These are phyloP conservation scores for Chondrilla cf. caribensis DNA, from an alignment of 37 sponge, comb jelly and placozoan genomes.

Conservation along the genomic window DNA sequence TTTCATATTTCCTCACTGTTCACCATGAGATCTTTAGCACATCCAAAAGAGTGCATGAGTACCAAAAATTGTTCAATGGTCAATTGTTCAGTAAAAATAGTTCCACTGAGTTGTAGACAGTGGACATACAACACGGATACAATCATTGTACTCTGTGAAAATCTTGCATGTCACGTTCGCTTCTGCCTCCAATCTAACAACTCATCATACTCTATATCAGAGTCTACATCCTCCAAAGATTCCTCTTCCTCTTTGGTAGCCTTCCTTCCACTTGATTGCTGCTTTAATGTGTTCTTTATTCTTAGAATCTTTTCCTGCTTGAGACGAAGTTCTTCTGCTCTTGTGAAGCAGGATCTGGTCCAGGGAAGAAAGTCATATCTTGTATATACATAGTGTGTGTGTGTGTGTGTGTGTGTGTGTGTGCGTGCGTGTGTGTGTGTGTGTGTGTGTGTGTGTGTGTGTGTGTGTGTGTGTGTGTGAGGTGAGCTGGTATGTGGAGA, in stretches of 20 bases:
- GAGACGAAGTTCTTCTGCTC: slow-evolving; percentile 54
- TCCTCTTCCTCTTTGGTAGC: slow-evolving; percentile 7
- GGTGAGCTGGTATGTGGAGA: not conserved
- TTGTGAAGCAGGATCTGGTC: slow-evolving; percentile 48
- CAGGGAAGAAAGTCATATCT: not conserved
- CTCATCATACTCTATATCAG: slow-evolving; percentile 53
- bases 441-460: slow-evolving; percentile 26
- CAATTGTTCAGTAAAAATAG: too few species aligned
- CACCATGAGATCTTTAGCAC: too few species aligned
- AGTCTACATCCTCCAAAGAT: not conserved
- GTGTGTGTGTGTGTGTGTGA: slow-evolving; percentile 3
- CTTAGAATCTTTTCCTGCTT: slow-evolving; percentile 49
- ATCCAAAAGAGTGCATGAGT: too few species aligned
- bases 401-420: slow-evolving; percentile 13
- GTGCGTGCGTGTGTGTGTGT: slow-evolving; percentile 26
- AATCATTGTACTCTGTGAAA: too few species aligned
- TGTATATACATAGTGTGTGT: not conserved
- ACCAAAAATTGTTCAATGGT: too few species aligned
- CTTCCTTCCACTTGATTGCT: not conserved
- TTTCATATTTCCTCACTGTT: too few species aligned
- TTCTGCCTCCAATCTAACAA: slow-evolving; percentile 63
- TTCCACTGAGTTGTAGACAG: too few species aligned
- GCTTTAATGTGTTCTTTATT: not conserved
- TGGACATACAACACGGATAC: too few species aligned
- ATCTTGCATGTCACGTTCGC: slow-evolving; percentile 11